Percentiles rank a stretch among this genome's conserved stretches.
Evolutionary conservation across 2,888 invertebrate genomes (phyloP).

Genomic region (Metopia argyrocephala): DNA sequence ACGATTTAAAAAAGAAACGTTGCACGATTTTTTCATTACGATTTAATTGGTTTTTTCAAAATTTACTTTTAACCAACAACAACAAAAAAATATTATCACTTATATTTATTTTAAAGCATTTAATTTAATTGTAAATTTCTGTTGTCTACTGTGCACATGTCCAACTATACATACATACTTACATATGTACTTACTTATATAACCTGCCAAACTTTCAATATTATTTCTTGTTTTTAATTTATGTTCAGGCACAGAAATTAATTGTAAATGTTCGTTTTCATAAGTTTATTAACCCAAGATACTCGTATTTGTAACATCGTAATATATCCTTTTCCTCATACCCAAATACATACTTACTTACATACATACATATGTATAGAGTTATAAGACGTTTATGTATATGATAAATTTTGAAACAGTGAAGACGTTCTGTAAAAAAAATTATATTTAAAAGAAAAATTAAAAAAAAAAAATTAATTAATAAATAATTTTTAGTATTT

Average conservation of each 20-base stretch:
- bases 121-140: slow-evolving; percentile 61
- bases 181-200: no score
- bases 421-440: slow-evolving; percentile 63
- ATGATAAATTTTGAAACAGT: slow-evolving; percentile 62
- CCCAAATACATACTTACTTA: slow-evolving; percentile 53
- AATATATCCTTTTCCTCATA: slow-evolving; percentile 20
- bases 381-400: slow-evolving; percentile 65
- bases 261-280: slow-evolving; percentile 2
- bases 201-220: neutral
- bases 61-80: slow-evolving; percentile 11
- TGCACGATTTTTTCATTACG: slow-evolving; percentile 13
- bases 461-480: slow-evolving; percentile 48
- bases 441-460: slow-evolving; percentile 49
- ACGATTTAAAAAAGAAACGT: slow-evolving; percentile 27
- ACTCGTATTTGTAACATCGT: slow-evolving; percentile 51
- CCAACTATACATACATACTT: no score
- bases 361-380: no score
- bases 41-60: slow-evolving; percentile 24
- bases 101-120: slow-evolving; percentile 63
- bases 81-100: slow-evolving; percentile 37
- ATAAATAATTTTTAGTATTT: no score
- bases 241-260: slow-evolving; percentile 10
- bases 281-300: slow-evolving; percentile 57
- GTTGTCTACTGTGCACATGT: slow-evolving; percentile 55
- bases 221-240: neutral